Conservation (phyloP, 2,888 invertebrate genomes). For the Lycia hirtaria region DNA sequence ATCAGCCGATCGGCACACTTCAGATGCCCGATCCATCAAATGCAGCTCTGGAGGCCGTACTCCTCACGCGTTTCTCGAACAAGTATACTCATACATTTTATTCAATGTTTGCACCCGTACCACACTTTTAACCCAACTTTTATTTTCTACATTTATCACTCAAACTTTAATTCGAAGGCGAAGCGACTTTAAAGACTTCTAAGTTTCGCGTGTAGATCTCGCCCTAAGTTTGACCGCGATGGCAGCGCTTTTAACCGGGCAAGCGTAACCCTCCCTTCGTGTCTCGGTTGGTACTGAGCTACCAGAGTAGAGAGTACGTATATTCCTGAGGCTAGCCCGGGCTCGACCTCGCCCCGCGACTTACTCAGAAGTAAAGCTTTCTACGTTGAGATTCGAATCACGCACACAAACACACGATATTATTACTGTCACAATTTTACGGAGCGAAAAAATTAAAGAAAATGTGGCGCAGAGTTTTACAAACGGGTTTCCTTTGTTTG, state of each 20-base stretch:
- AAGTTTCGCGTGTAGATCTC: slow-evolving; percentile 29
- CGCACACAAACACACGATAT: slow-evolving; percentile 7
- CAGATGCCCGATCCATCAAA: slow-evolving; percentile 62
- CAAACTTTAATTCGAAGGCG: neutral
- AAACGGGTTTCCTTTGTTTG: too few relatives aligned
- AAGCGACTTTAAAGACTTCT: neutral
- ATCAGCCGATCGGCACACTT: slow-evolving; percentile 52
- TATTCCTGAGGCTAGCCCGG: slow-evolving; percentile 44
- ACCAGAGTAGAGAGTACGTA: slow-evolving; percentile 27
- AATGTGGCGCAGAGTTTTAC: neutral
- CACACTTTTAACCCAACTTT: neutral
- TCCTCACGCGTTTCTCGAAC: slow-evolving; percentile 60
- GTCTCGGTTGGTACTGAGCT: slow-evolving; percentile 21
- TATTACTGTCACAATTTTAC: neutral
- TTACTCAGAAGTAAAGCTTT: slow-evolving; percentile 23
- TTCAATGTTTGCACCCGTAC: neutral
- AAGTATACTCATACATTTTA: slow-evolving; percentile 36
- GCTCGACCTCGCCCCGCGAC: slow-evolving; percentile 49
- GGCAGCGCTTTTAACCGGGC: slow-evolving; percentile 16
- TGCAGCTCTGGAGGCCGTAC: slow-evolving; percentile 50
- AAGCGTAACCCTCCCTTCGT: slow-evolving; percentile 19
- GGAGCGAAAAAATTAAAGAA: neutral
- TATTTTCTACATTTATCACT: neutral
- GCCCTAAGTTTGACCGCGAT: slow-evolving; percentile 45
- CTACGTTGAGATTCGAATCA: slow-evolving; percentile 2